phyloP scores from a whole-genome alignment of 2,113 vertebrate genomes.

The Myotis brandtii region DNA sequence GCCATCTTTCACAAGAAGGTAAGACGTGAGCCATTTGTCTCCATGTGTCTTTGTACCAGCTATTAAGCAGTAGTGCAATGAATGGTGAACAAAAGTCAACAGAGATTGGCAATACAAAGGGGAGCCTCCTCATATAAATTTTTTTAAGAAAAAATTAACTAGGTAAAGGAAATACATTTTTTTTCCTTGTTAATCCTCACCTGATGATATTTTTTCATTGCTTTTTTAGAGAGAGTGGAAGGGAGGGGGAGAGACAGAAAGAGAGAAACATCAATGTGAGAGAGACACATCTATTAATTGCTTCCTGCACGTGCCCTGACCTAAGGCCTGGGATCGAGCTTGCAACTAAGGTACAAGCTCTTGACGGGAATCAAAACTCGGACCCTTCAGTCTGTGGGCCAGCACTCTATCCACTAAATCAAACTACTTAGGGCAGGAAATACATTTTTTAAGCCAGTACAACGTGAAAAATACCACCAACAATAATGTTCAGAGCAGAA shows the following conservation, averaged over 20 bases:
- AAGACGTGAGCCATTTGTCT: background rate
- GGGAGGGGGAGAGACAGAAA: too few relatives aligned
- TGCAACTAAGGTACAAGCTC: too few relatives aligned
- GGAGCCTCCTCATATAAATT: background rate
- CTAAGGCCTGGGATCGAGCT: too few relatives aligned
- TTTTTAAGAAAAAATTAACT: constrained; percentile 16
- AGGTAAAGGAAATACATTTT: background rate
- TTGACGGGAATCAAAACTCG: too few relatives aligned
- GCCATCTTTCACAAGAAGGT: background rate
- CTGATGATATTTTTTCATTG: too few relatives aligned
- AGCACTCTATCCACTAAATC: too few relatives aligned
- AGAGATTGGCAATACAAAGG: background rate
- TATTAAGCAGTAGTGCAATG: background rate
- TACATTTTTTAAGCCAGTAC: background rate
- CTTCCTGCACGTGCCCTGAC: too few relatives aligned
- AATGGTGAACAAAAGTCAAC: background rate
- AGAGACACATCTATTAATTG: too few relatives aligned
- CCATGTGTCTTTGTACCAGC: background rate
- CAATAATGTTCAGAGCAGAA: background rate
- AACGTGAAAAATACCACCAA: background rate
- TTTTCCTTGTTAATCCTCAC: too few relatives aligned
- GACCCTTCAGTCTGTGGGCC: too few relatives aligned
- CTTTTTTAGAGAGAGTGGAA: too few relatives aligned
- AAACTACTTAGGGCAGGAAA: background rate
- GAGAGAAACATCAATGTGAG: too few relatives aligned